These are phyloP conservation scores for Rhimphoctona megacephalus DNA, from an alignment of 2,888 invertebrate genomes.

Conservation along the genomic window DNA sequence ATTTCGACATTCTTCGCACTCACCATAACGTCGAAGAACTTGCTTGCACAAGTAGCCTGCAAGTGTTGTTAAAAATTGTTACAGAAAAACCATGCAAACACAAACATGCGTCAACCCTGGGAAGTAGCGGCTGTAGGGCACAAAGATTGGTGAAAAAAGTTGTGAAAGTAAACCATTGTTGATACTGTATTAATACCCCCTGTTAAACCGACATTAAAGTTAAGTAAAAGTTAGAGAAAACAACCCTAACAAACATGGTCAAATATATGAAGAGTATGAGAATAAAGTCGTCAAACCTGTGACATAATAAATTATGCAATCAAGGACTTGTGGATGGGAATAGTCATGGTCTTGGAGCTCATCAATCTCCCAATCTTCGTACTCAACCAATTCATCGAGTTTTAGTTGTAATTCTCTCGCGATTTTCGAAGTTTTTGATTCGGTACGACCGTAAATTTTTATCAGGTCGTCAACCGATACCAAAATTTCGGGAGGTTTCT, in stretches of 20 bases:
- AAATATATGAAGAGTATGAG: neutral
- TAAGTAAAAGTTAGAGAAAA: neutral
- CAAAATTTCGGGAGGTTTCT: slow-evolving; percentile 14
- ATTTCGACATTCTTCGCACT: neutral
- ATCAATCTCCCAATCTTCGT: slow-evolving; percentile 41
- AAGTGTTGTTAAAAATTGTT: neutral
- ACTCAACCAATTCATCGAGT: slow-evolving; percentile 19
- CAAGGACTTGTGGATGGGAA: slow-evolving; percentile 23
- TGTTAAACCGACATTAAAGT: neutral
- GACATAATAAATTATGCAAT: slow-evolving; percentile 52
- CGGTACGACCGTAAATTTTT: slow-evolving; percentile 31
- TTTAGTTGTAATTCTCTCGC: slow-evolving; percentile 6
- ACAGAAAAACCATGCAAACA: neutral
- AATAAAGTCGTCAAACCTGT: slow-evolving; percentile 38
- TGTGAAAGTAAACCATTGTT: neutral
- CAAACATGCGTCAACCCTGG: neutral
- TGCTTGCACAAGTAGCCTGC: neutral
- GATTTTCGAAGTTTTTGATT: neutral
- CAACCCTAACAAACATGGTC: neutral
- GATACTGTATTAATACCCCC: neutral
- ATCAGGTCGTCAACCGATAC: slow-evolving; percentile 36
- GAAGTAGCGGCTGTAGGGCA: neutral
- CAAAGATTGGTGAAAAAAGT: neutral
- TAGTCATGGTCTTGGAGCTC: slow-evolving; percentile 27
- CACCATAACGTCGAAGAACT: neutral